Conservation (phyloP, 2,113 vertebrate genomes). For the Erythrocercus mccallii region DNA sequence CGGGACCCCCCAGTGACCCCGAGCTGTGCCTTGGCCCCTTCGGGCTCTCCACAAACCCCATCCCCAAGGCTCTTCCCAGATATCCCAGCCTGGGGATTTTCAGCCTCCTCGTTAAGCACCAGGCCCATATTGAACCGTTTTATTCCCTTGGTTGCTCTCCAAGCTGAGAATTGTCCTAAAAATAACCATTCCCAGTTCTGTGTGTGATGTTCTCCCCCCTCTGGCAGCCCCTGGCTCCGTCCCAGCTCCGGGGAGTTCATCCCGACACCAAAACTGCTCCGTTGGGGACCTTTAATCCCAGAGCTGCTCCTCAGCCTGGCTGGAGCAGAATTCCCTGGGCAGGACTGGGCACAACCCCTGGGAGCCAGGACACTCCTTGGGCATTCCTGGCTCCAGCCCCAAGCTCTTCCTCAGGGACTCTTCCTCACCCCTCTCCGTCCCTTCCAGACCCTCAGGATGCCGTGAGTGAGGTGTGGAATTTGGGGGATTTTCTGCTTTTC, state of each 20-base stretch:
- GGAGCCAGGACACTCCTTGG: not conserved
- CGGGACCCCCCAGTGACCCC: not conserved
- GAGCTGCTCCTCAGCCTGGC: not conserved
- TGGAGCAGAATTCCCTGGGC: not conserved
- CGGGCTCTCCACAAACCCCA: not conserved
- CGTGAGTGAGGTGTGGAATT: not conserved
- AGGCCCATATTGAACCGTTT: slow-evolving; percentile 33
- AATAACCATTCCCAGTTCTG: slow-evolving; percentile 22
- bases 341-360: no score
- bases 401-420: not conserved
- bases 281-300: not conserved
- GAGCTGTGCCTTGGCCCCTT: not conserved
- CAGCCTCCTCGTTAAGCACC: not conserved
- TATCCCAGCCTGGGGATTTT: not conserved
- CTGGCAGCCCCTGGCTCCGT: not conserved
- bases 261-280: not conserved
- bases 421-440: not conserved
- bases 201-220: not conserved
- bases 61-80: not conserved
- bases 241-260: not conserved
- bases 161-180: slow-evolving; percentile 40
- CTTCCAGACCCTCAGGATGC: not conserved
- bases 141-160: slow-evolving; percentile 4
- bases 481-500: no score
- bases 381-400: not conserved